Base-by-base conservation (phyloP, 2,797 vertebrate species). In the Antennarius maculatus region DNA sequence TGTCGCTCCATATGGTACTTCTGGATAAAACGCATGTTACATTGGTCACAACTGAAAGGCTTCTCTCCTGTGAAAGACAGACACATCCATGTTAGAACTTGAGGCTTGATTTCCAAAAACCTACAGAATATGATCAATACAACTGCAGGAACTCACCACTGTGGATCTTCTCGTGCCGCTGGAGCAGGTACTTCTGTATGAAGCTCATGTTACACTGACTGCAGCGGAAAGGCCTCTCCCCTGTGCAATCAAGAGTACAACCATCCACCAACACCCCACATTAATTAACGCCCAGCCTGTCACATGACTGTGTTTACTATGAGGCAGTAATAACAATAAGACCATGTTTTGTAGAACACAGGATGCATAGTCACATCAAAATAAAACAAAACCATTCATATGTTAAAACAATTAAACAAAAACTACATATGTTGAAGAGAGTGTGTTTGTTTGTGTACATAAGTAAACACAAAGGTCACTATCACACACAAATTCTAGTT, bases 161-260 rank as follows among this genome's bases (percentile, higher is more conserved):
- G 86, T 99, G 98, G 85, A 99, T 99, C 91, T 99, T 99, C 90
- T 99, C 97, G 0, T 99, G 98, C 54, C 98, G 91, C 90, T 99
- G 98, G 58, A 99, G 94, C 53, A 99, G 85, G 89, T 99, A 99
- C 83, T 99, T 99, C 94, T 99, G 98, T 83, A 99, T 99, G 93
- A 99, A 99, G 82, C 97, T 97, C 98, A 99, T 99, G 89, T 96
- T 98, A 91, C 98, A 99, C 94, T 99, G 98, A 92, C 96, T 96
- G 93, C 98, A 99, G 83, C 98, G 95, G 93, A 99, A 99, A 90
- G 97, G 97, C 92, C 97, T 94, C 91, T 99, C 98, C 84, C 98
- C 95, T 95, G 89, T 83, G 74, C 82, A 77, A 85, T 87, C 88
- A 92, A 79, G 79, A 91, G 81, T 87, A 87, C 69, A 90, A 87